Conservation (phyloP, 2,888 invertebrate genomes). For the Seira sanloemensis region DNA sequence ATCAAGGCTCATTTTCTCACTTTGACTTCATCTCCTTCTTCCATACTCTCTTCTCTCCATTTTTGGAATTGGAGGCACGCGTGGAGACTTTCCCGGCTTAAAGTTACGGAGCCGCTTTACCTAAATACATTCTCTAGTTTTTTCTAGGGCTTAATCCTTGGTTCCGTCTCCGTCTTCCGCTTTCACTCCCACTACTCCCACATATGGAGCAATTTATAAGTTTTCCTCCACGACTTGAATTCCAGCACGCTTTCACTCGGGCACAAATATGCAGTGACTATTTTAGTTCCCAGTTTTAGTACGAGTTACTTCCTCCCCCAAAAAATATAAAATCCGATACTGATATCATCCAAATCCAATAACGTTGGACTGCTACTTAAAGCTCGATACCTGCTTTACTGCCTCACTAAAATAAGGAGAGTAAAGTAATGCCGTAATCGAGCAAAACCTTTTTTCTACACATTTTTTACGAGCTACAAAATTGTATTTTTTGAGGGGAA, state of each 20-base stretch:
- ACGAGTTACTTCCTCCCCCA: not conserved
- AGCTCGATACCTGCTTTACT: not conserved
- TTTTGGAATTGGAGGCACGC: not conserved
- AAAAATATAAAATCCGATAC: not conserved
- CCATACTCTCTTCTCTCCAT: not conserved
- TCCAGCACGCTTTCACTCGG: not conserved
- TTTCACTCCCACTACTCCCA: not conserved
- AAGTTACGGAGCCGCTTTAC: not conserved
- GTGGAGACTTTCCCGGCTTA: not conserved
- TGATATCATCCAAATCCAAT: not conserved
- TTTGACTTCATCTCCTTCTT: not conserved
- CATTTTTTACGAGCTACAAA: constrained; percentile 43
- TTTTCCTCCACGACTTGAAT: not conserved
- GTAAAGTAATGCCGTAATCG: not conserved
- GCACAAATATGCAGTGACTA: not conserved
- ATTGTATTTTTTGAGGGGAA: not conserved
- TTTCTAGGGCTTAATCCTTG: not conserved
- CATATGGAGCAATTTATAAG: no score
- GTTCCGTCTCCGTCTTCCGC: not conserved
- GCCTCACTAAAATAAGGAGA: not conserved
- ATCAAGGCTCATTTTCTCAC: not conserved
- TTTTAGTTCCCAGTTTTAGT: no score
- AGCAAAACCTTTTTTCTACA: not conserved
- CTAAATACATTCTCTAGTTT: not conserved
- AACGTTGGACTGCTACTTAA: not conserved